Evolutionary conservation across 2,797 vertebrate species (phyloP), one percentile per base, ranked within the genome.

Genomic region (Enteromius viviparus): DNA sequence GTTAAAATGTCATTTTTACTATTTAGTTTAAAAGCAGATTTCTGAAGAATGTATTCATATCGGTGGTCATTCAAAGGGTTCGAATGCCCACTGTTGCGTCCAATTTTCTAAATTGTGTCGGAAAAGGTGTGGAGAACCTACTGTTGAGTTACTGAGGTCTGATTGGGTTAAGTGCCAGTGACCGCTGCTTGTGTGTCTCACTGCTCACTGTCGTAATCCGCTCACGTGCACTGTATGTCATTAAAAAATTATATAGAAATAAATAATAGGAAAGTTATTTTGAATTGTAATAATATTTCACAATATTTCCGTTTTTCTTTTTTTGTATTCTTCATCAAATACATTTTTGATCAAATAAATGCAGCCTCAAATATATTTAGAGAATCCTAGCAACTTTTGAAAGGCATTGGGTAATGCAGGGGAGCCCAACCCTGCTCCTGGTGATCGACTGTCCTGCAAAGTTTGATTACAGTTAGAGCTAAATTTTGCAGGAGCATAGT

Each of bases 161-260:
- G 15, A 17, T 19, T 69, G 75, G 32, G 58, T 64, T 81, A 81
- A 78, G 49, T 32, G 19, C 6, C 42, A 58, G 65, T 29, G 42
- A 47, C 21, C 23, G 51, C 23, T 19, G 49, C 29, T 34, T 55
- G 37, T 68, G 62, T 6, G 14, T 68, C 40, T 51, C 49, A 34
- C 19, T 55, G 45, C 29, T 53, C 5, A 17, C 37, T 19, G 4
- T 77, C 7, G 53, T 55, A 21, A 58, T 75, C 72, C 15, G 55
- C 55, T 45, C 34, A 76, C 29, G n/a, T 26, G 72, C 49, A 75
- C 51, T 55, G 4, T 34, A 34, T 34, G 34, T 34, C 34, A 32
- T 32, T 32, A 32, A 32, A 34, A 34, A 34, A 34, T 34, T 34
- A 34, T 34, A 34, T 34, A 34, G 3, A 34, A 34, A 34, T 34